Evolutionary conservation across 2,888 invertebrate genomes (phyloP).

Genomic region (Cyclophora punctaria): DNA sequence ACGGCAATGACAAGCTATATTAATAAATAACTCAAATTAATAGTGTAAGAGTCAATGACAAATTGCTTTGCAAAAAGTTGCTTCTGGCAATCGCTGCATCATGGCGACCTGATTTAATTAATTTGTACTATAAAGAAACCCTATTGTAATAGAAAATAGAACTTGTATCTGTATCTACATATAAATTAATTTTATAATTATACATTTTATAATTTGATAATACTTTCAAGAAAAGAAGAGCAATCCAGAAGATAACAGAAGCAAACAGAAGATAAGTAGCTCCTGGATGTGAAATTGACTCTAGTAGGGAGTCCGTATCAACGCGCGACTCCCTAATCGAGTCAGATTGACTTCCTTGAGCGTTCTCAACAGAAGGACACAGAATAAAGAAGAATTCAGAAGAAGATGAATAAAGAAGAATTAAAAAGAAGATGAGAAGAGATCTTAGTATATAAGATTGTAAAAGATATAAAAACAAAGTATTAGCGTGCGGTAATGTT

Average conservation of each 20-base stretch:
- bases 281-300: conserved; percentile 97
- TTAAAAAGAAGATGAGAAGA: conserved; percentile 4
- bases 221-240: conserved; percentile 14
- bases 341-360: conserved; percentile 96
- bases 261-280: conserved; percentile 32
- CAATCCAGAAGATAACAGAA: conserved; percentile 25
- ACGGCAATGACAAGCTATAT: too few species aligned
- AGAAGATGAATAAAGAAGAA: background rate
- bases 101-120: too few species aligned
- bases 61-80: too few species aligned
- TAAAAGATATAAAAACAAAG: too few species aligned
- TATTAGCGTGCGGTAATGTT: too few species aligned
- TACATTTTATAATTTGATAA: background rate
- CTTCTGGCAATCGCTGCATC: too few species aligned
- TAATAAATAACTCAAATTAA: too few species aligned
- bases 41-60: too few species aligned
- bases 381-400: conserved; percentile 7
- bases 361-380: conserved; percentile 58
- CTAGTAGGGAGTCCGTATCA: conserved; percentile 97
- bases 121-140: too few species aligned
- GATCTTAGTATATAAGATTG: too few species aligned
- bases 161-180: too few species aligned
- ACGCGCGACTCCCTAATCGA: conserved; percentile 96
- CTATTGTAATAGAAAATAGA: too few species aligned
- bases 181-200: background rate